Evolutionary conservation across 2,888 invertebrate species (phyloP), one percentile per base, ranked within the genome.

Genomic region (Tineola bisselliella): DNA sequence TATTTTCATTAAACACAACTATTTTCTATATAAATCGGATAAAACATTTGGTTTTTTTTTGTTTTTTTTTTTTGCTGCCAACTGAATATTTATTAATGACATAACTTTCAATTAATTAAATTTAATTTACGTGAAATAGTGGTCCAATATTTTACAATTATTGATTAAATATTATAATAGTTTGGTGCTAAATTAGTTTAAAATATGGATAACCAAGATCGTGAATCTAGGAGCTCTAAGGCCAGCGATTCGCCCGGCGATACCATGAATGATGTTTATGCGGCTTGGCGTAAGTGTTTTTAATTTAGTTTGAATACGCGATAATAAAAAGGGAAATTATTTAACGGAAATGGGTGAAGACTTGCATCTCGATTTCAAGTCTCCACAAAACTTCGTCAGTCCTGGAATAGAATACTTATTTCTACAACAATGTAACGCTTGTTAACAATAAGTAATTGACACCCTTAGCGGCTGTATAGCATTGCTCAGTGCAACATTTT

Each of bases 231-330:
- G 63, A 82, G 84, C 63, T 83, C 84, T 48, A 69, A 75, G 63
- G 79, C 83, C 38, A 84, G 84, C 60, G 83, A 87, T 68, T 80
- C 87, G 0, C 89, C 88, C 62, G 89, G 84, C 64, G 89, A 90
- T 71, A 90, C 90, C 69, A 90, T 90, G 88, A 89, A 90, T 69
- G 90, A 90, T 69, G 90, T 90, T 17, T 90, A 90, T 68, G 89
- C 89, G 54, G 90, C 90, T 11, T 90, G 90, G 90, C 89, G 90
- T 90, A 77, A 90, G 90, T 90, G 70, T 56, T 58, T 60, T 15
- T 13, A n/a, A 12, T 30, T 15, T n/a, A n/a, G n/a, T n/a, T n/a
- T n/a, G n/a, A n/a, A n/a, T n/a, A n/a, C n/a, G n/a, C n/a, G n/a
- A n/a, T n/a, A n/a, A n/a, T n/a, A n/a, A n/a, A n/a, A n/a, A n/a